These are phyloP conservation scores for Toxostoma redivivum DNA, from an alignment of 2,113 vertebrate species.

Conservation along the genomic window DNA sequence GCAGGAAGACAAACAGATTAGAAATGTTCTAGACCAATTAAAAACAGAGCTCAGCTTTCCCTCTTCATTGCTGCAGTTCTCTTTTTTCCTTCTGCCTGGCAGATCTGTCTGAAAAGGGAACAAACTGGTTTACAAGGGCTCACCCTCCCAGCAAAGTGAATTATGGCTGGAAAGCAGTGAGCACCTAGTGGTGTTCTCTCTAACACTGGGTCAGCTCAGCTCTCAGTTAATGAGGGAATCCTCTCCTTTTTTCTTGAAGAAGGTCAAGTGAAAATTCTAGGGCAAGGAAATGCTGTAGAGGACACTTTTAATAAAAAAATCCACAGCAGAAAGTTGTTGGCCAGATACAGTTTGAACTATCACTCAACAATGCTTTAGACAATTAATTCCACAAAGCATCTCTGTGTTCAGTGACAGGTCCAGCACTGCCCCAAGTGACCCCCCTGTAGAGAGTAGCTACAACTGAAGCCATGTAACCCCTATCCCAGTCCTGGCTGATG, in stretches of 20 bases:
- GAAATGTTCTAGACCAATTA: not conserved
- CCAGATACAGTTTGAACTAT: not conserved
- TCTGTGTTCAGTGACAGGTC: not conserved
- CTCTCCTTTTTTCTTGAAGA: not conserved
- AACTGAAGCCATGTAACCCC: not conserved
- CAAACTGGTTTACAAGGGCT: not conserved
- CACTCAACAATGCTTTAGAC: not conserved
- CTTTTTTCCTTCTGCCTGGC: not conserved
- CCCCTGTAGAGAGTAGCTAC: not conserved
- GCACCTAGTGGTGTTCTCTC: not conserved
- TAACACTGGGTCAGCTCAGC: not conserved
- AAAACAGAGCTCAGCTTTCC: not conserved
- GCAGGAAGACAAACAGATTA: not conserved
- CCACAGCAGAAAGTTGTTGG: not conserved
- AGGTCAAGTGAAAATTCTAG: not conserved
- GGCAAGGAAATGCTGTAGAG: not conserved
- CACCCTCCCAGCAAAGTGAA: not conserved
- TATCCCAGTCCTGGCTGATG: not conserved
- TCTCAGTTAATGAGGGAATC: not conserved
- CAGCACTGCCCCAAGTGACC: not conserved
- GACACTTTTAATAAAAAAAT: not conserved
- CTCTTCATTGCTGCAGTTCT: not conserved
- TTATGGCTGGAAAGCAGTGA: not conserved
- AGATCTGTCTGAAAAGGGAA: not conserved
- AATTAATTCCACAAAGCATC: not conserved